Evolutionary conservation across 2,797 vertebrate genomes (phyloP).

Genomic region (Sternotherus odoratus): DNA sequence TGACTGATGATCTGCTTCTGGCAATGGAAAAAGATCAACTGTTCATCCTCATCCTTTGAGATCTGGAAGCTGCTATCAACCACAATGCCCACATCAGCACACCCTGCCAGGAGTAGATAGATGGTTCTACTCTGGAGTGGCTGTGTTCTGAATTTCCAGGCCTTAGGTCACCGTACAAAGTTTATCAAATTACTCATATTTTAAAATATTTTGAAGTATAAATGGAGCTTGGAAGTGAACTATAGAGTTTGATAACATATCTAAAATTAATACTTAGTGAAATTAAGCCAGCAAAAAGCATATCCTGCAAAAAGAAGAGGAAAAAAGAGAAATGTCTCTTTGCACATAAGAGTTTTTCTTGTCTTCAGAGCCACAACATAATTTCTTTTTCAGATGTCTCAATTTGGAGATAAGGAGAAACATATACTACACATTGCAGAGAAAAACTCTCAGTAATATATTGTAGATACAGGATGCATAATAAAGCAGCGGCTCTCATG

Average conservation of each 20-base stretch:
- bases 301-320: background rate
- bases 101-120: background rate
- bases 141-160: background rate
- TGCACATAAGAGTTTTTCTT: background rate
- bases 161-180: background rate
- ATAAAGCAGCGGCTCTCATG: background rate
- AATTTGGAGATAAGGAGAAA: background rate
- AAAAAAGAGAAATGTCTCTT: fast-evolving
- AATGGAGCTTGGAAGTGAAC: background rate
- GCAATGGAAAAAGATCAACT: background rate
- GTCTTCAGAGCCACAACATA: background rate
- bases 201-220: background rate
- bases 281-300: background rate
- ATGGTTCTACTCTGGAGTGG: background rate
- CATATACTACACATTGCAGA: background rate
- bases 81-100: background rate
- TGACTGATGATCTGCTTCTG: background rate
- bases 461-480: background rate
- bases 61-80: background rate
- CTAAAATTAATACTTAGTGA: background rate
- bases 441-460: background rate
- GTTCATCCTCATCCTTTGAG: background rate
- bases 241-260: background rate
- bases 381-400: background rate
- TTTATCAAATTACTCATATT: background rate